Conservation (phyloP, 2,797 vertebrate genomes). For the Chromis chromis region DNA sequence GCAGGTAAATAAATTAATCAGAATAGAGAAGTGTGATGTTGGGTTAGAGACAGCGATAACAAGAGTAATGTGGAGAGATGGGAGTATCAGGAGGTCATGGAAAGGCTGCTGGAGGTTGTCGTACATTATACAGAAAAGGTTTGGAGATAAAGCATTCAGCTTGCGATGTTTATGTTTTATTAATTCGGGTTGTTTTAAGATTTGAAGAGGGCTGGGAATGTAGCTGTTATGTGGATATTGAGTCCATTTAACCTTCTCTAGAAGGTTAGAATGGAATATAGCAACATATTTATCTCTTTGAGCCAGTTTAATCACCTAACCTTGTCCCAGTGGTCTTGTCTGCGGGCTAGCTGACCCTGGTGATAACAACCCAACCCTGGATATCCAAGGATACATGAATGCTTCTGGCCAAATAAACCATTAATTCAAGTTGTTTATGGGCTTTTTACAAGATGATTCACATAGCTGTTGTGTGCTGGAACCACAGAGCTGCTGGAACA, state of each 20-base stretch:
- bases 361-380: slow-evolving; percentile 50
- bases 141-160: slow-evolving; percentile 16
- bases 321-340: slow-evolving; percentile 50
- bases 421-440: slow-evolving; percentile 4
- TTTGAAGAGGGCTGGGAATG: not conserved
- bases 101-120: slow-evolving; percentile 2
- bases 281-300: slow-evolving; percentile 41
- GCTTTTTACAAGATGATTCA: not conserved
- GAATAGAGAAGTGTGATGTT: not conserved
- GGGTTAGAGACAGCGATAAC: slow-evolving; percentile 1
- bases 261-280: slow-evolving; percentile 19
- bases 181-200: slow-evolving; percentile 9
- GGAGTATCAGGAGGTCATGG: not conserved
- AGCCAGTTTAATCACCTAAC: slow-evolving; percentile 41
- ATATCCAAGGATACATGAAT: slow-evolving; percentile 36
- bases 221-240: slow-evolving; percentile 9
- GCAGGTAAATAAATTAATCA: not conserved
- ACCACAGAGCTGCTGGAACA: not conserved
- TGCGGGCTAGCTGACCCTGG: slow-evolving; percentile 32
- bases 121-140: slow-evolving; percentile 6
- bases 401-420: slow-evolving; percentile 13
- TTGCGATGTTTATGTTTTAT: slow-evolving; percentile 24
- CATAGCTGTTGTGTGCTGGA: not conserved
- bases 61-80: not conserved
- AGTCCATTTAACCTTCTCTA: slow-evolving; percentile 45